These are phyloP conservation scores for Apis dorsata DNA, from an alignment of 1,140 invertebrate genomes.

Conservation along the genomic window DNA sequence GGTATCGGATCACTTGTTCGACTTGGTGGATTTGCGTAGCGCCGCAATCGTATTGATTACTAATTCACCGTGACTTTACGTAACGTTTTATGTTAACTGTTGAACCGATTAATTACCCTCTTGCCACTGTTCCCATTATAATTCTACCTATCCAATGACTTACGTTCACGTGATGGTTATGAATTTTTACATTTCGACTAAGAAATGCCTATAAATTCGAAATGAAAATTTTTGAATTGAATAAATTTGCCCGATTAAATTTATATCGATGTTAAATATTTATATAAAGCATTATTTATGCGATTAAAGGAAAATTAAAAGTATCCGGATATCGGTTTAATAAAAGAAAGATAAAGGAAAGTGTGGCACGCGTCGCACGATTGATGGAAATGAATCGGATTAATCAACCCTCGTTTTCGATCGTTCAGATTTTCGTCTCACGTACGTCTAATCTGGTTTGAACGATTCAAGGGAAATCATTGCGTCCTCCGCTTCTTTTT, in stretches of 20 bases:
- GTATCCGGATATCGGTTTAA: neutral
- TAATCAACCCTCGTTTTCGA: conserved; percentile 52
- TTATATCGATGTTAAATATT: too few relatives aligned
- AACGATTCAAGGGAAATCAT: conserved; percentile 43
- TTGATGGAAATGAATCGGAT: conserved; percentile 52
- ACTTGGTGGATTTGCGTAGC: neutral
- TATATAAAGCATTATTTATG: too few relatives aligned
- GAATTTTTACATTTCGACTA: too few relatives aligned
- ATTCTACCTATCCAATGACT: neutral
- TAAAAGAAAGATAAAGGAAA: neutral
- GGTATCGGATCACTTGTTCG: neutral
- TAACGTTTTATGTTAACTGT: conserved; percentile 4
- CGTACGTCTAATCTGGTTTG: conserved; percentile 60
- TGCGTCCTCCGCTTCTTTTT: conserved; percentile 1
- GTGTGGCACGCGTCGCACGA: conserved; percentile 19
- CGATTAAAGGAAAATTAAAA: neutral
- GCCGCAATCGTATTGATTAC: conserved; percentile 3
- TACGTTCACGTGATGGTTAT: too few relatives aligned
- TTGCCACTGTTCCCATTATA: too few relatives aligned
- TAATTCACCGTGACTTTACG: neutral
- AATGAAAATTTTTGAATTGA: too few relatives aligned
- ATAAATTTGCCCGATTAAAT: too few relatives aligned
- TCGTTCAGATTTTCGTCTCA: conserved; percentile 46
- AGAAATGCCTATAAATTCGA: too few relatives aligned
- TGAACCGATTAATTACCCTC: neutral